Base-by-base conservation (phyloP, 2,797 vertebrate species). In the Geotrypetes seraphini region DNA sequence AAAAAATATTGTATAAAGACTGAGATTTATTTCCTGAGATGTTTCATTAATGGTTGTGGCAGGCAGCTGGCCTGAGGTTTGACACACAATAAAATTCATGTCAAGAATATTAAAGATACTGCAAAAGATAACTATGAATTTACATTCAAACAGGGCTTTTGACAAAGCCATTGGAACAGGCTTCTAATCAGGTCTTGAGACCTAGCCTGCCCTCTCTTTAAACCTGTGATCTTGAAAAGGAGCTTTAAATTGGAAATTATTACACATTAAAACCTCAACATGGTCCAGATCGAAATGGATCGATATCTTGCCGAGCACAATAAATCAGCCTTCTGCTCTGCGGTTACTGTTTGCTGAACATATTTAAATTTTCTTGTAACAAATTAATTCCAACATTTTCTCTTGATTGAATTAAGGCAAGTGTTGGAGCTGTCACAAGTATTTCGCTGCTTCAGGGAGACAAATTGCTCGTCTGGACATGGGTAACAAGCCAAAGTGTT, bases 341-440 rank as follows among this genome's bases (percentile, higher is more conserved):
- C 79, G 81, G 89, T 90, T 85, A 78, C 82, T 86, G 88, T 92
- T 90, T 88, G 85, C 85, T 79, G 88, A 91, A 94, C 93, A 95
- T 96, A 99, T 99, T 97, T 96, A 99, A 92, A 99, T 99, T 91
- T 96, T 92, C 92, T 94, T 93, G 92, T 96, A 95, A 96, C 95
- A 99, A 99, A 99, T 99, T 97, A 99, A 99, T 99, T 99, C 93
- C 90, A 96, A 91, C 94, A 91, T 97, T 97, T 96, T 92, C 88
- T 87, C 89, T 89, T 95, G 92, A 97, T 99, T 96, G 93, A 99
- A 99, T 99, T 97, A 97, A 86, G 88, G 80, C 91, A 89, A 95
- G 92, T 92, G 92, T 89, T 88, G 87, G 88, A 90, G 86, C 93
- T 95, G 92, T 97, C 95, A 96, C 91, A 94, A 96, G 92, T 91